Evolutionary conservation across 2,888 invertebrate species (phyloP).

Genomic region (Lucinisca nassula): DNA sequence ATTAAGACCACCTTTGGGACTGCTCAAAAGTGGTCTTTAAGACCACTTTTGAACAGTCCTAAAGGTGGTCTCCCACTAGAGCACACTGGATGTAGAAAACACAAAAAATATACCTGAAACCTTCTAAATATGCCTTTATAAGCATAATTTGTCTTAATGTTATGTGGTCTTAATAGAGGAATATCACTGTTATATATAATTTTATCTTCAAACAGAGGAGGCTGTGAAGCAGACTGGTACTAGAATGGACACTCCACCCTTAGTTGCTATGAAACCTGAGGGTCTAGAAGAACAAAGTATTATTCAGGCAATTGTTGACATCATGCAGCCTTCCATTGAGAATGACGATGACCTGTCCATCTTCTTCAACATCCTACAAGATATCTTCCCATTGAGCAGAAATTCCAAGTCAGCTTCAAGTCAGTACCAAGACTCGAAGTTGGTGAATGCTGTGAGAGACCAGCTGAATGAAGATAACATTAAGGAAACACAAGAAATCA

Average conservation of each 20-base stretch:
- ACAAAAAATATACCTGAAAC: too few species aligned
- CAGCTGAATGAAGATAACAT: constrained; percentile 84
- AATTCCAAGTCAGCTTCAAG: constrained; percentile 66
- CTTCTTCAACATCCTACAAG: constrained; percentile 79
- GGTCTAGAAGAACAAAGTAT: constrained; percentile 82
- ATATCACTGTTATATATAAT: too few species aligned
- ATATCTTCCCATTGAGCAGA: constrained; percentile 83
- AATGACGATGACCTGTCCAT: constrained; percentile 75
- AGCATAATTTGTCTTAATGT: too few species aligned
- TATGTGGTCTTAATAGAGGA: too few species aligned
- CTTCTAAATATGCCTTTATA: too few species aligned
- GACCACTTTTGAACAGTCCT: too few species aligned
- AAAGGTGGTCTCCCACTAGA: too few species aligned
- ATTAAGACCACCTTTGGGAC: too few species aligned
- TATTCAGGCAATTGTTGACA: constrained; percentile 78
- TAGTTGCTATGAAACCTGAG: constrained; percentile 63
- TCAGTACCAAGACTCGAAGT: constrained; percentile 71
- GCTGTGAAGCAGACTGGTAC: constrained; percentile 54
- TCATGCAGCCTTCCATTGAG: constrained; percentile 76
- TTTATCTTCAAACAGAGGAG: constrained; percentile 44
- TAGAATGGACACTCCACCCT: constrained; percentile 64
- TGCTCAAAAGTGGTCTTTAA: too few species aligned
- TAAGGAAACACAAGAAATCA: constrained; percentile 75
- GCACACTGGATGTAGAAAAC: too few species aligned
- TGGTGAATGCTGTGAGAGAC: constrained; percentile 82